Evolutionary conservation across 2,113 vertebrate species (phyloP), one percentile per base, ranked within the genome.

Genomic region (Notiomystis cincta): DNA sequence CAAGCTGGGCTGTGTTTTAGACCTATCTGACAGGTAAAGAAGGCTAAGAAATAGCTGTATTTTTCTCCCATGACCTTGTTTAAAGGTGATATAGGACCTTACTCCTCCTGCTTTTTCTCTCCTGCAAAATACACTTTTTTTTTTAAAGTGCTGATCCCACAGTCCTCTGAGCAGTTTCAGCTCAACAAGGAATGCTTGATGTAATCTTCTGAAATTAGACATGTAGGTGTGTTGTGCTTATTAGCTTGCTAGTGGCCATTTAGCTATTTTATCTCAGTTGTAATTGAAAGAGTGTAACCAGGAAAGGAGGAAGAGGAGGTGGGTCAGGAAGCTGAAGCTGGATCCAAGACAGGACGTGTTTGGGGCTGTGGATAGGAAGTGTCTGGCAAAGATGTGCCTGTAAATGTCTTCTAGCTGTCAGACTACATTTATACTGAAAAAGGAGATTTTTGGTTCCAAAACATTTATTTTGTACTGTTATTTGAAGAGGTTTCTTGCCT

Each of bases 151-250:
- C 42, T 77, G 40, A 81, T 20, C 57, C 31, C 0, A 0, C 37
- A 50, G 47, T 77, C 8, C 3, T 44, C 30, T 53, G 89, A 92
- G 51, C 69, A 81, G 79, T 90, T 95, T 83, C 54, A 92, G 72
- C 83, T 73, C 1, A 0, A 54, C 0, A 1, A 78, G 37, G 83
- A 95, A 91, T 95, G 86, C 44, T 76, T 60, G 87, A 92, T 89
- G 95, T 84, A 82, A 95, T 95, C 83, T 75, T 65, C 51, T 40
- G 73, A 92, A 92, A 95, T 92, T 24, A 90, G 77, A 17, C 76
- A 64, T 0, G 10, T 93, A 89, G 56, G 83, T 75, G 60, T 72
- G 65, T 82, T 93, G 64, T 70, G 67, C 51, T 83, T 83, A 70
- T 82, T 88, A 83, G 62, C 14, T 76, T 95, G 58, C 45, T 86